A percentile compares a stretch with the other conserved stretches of the same genome.
phyloP scores from a whole-genome alignment of 1,140 invertebrate genomes.

The Pachypsylla venusta region DNA sequence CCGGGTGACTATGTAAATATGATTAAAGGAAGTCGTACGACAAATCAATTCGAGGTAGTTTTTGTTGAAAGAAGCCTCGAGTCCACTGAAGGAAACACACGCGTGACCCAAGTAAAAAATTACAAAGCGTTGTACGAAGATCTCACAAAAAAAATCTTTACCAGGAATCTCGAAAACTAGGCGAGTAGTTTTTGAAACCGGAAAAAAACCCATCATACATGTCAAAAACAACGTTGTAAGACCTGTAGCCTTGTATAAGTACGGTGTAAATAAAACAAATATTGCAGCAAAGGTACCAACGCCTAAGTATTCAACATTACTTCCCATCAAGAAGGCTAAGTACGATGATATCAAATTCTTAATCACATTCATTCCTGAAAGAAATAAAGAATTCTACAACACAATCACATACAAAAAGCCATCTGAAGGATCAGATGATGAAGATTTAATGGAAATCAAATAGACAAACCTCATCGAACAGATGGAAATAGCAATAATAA shows the following conservation, averaged over 20 bases:
- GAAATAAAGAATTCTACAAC: neutral
- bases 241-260: neutral
- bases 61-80: neutral
- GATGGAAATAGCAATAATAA: neutral
- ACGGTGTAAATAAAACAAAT: neutral
- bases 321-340: neutral
- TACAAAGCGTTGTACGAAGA: neutral
- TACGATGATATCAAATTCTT: neutral
- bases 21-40: constrained; percentile 4
- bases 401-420: neutral
- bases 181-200: neutral
- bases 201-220: neutral
- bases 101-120: neutral
- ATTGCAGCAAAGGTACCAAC: neutral
- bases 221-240: neutral
- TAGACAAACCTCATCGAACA: neutral
- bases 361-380: neutral
- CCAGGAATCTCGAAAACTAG: neutral
- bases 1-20: constrained; percentile 15
- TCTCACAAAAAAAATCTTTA: neutral
- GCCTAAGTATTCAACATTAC: neutral
- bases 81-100: neutral
- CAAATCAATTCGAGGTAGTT: constrained; percentile 4
- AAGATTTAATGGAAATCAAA: neutral
- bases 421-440: no score